Base-by-base conservation (phyloP, 1,140 invertebrate species). In the Armadillidium nasatum region DNA sequence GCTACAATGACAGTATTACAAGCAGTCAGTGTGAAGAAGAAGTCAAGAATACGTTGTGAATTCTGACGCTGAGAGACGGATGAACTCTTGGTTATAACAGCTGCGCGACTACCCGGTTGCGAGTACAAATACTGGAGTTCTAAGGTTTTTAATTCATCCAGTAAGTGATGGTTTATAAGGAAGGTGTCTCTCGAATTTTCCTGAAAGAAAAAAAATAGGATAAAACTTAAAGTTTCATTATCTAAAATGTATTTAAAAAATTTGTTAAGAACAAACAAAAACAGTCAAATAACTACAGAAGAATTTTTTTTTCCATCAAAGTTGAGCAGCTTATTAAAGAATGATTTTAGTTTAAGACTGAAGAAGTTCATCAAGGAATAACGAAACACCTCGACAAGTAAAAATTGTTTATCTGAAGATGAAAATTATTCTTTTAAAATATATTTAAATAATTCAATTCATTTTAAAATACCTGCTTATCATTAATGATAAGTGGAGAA, bases 1-100 rank as follows among this genome's bases (percentile, higher is more conserved):
- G 93, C 91, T 33, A 98, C 96, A 19, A 98, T 93, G 3, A 98
- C 96, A 2, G 96, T 98, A 85, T 99, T 98, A 84, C 96, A 99
- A 71, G 97, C 89, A 11, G 96, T 92, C 84, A 99, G 87, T 2
- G 96, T 89, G 73, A 97, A 85, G 74, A 98, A 90, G 85, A 98
- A 98, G 83, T 98, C 95, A 81, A 94, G 91, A 4, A 96, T 89
- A 82, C 88, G 85, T 75, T 85, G 84, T 2, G 50, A 60, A 19
- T 60, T 19, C 19, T 4, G 11, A 19, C 50, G 50, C 50, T 60
- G 50, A 13, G 50, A 60, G 7, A 60, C 19, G 2, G 11, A 13
- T 3, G 50, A 60, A 13, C 50, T 60, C 50, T 13, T 15, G 6
- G 33, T 3, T 33, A 33, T 33, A 60, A 13, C 11, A 13, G 50